These are phyloP conservation scores for Syngnathus rostellatus DNA, from an alignment of 2,797 vertebrate genomes.

Conservation along the genomic window DNA sequence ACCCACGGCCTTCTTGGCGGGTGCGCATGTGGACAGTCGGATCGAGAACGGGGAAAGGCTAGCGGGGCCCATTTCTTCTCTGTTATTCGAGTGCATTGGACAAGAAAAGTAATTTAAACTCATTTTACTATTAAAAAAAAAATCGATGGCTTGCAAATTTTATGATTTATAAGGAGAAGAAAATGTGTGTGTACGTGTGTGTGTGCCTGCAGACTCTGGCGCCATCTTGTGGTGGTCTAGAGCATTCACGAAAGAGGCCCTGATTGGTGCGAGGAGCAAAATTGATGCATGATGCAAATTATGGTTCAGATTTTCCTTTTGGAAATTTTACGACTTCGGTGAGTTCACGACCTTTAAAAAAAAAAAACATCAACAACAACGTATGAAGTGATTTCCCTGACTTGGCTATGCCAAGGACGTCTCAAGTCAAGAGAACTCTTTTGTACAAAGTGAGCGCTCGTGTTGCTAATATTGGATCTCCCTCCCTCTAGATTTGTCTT, in stretches of 20 bases:
- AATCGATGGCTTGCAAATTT: no score
- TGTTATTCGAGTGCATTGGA: no score
- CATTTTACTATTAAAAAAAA: no score
- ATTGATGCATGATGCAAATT: not conserved
- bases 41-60: not conserved
- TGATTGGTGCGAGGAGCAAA: not conserved
- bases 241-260: no score
- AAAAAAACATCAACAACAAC: not conserved
- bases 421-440: conserved; percentile 37
- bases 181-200: no score
- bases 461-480: conserved; percentile 39
- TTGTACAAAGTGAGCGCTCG: conserved; percentile 27
- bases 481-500: conserved; percentile 46
- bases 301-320: no score
- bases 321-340: not conserved
- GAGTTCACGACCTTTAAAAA: not conserved
- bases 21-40: not conserved
- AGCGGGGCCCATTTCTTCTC: no score
- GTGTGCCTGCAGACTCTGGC: no score
- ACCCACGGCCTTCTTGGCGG: no score
- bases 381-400: conserved; percentile 20
- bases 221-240: no score
- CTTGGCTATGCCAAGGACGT: conserved; percentile 24
- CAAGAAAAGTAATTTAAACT: no score
- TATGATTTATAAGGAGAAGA: no score